phyloP scores from a whole-genome alignment of 2,888 invertebrate species.

The Cheilosia vulpina region DNA sequence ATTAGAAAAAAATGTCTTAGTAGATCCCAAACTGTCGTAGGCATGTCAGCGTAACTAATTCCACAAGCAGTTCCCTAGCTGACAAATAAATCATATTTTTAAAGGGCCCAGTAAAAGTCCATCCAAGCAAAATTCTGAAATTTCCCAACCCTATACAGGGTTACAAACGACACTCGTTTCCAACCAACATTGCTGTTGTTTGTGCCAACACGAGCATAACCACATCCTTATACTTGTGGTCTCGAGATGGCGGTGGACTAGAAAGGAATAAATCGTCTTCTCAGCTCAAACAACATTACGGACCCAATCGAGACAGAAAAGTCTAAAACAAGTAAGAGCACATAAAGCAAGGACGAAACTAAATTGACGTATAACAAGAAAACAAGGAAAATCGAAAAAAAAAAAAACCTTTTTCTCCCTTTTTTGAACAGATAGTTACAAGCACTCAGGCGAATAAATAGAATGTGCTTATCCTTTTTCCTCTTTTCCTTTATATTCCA shows the following conservation, averaged over 20 bases:
- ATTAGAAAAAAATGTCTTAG: too few species aligned
- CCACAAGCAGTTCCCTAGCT: too few species aligned
- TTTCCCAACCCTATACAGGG: too few species aligned
- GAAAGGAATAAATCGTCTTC: background rate
- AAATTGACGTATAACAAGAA: conserved; percentile 50
- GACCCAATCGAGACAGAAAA: conserved; percentile 13
- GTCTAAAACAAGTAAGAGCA: conserved; percentile 39
- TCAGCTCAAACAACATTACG: conserved; percentile 46
- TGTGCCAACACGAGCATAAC: conserved; percentile 36
- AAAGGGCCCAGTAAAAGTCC: too few species aligned
- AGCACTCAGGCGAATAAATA: conserved; percentile 69
- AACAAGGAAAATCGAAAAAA: conserved; percentile 29
- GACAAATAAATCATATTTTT: too few species aligned
- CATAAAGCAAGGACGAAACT: conserved; percentile 64
- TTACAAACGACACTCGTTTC: too few species aligned
- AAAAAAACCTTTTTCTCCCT: background rate
- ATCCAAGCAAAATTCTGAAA: too few species aligned
- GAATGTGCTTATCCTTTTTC: conserved; percentile 63
- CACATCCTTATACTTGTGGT: conserved; percentile 49
- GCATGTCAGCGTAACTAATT: too few species aligned
- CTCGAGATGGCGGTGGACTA: background rate
- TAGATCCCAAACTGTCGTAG: too few species aligned
- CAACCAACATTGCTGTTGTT: background rate
- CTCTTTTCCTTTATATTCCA: conserved; percentile 18
- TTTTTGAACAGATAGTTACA: conserved; percentile 29